These are phyloP conservation scores for Crotophaga sulcirostris DNA, from an alignment of 2,113 vertebrate genomes.

Conservation along the genomic window DNA sequence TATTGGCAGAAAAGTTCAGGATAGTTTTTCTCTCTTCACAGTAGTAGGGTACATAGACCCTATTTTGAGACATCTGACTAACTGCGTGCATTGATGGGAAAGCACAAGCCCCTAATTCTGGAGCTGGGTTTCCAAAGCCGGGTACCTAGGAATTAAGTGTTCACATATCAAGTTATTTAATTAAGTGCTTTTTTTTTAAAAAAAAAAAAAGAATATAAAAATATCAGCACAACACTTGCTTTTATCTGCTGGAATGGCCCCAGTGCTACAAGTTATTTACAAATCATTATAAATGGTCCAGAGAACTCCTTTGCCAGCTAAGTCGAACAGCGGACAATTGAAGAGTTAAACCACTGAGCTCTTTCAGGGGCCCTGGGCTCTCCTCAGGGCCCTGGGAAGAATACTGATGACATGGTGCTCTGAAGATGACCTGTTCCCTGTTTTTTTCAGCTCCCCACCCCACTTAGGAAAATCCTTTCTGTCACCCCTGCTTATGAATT, in stretches of 20 bases:
- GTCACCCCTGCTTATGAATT: background rate
- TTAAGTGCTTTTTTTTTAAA: background rate
- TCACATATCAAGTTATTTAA: background rate
- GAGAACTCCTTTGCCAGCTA: background rate
- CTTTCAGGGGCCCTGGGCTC: background rate
- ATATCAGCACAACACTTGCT: background rate
- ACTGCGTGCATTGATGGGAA: background rate
- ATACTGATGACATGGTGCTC: background rate
- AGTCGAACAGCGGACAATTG: background rate
- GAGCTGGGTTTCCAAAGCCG: background rate
- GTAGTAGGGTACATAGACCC: background rate
- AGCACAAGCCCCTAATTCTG: background rate
- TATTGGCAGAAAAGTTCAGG: background rate
- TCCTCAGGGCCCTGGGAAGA: background rate
- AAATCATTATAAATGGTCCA: background rate
- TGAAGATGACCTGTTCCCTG: background rate
- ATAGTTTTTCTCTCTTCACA: background rate
- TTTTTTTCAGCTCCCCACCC: background rate
- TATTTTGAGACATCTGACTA: background rate
- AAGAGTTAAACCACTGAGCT: background rate
- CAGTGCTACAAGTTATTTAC: background rate
- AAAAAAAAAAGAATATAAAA: background rate
- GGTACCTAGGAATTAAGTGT: background rate
- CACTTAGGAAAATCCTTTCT: background rate
- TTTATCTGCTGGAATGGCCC: background rate